Evolutionary conservation across 2,113 vertebrate genomes (phyloP).

Genomic region (Orthonyx spaldingii): DNA sequence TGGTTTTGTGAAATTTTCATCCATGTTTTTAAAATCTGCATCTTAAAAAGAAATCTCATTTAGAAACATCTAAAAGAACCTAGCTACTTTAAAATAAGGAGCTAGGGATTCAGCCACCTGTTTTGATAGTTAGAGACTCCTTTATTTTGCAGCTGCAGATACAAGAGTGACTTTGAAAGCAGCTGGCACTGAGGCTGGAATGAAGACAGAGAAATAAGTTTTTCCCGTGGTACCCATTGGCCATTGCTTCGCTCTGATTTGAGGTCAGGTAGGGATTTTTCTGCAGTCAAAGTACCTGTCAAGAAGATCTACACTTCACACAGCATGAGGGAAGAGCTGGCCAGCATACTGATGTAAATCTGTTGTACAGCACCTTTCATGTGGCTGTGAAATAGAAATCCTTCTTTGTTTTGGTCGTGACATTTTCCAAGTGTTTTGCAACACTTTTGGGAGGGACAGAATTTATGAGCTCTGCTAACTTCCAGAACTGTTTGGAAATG

Average conservation of each 20-base stretch:
- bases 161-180: not conserved
- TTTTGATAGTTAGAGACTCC: not conserved
- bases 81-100: not conserved
- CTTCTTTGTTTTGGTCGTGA: not conserved
- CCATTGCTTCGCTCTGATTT: constrained; percentile 3
- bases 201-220: not conserved
- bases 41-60: not conserved
- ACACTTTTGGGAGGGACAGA: not conserved
- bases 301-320: not conserved
- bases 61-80: not conserved
- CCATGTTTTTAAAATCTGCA: not conserved
- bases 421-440: not conserved
- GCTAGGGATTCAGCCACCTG: not conserved
- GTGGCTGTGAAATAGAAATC: not conserved
- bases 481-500: not conserved
- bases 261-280: not conserved
- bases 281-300: not conserved
- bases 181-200: not conserved
- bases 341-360: not conserved
- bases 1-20: not conserved
- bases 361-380: not conserved
- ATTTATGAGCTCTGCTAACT: not conserved
- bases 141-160: not conserved
- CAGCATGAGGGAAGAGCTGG: not conserved
- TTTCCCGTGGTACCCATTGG: not conserved